A percentile compares a stretch with the other conserved stretches of the same genome.
These are phyloP conservation scores for Ceratina calcarata DNA, from an alignment of 1,140 invertebrate species.

Conservation along the genomic window DNA sequence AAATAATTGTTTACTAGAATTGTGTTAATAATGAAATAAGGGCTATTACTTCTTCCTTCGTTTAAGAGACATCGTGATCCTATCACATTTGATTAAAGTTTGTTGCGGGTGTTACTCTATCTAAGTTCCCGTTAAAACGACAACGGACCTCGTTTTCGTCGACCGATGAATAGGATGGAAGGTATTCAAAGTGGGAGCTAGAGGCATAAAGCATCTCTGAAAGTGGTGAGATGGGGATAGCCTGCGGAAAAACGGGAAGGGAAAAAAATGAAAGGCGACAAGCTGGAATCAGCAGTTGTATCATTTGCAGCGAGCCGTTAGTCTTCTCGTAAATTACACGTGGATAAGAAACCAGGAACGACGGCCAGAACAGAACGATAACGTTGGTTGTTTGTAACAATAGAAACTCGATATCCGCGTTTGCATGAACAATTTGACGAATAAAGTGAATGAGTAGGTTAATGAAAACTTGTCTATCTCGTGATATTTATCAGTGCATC, in stretches of 20 bases:
- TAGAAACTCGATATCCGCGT: too few relatives aligned
- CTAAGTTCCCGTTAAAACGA: too few relatives aligned
- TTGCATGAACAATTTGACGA: too few relatives aligned
- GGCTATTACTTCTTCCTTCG: too few relatives aligned
- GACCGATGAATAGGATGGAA: background rate
- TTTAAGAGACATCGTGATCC: too few relatives aligned
- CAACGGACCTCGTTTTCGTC: background rate
- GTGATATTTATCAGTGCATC: too few relatives aligned
- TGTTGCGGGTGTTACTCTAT: too few relatives aligned
- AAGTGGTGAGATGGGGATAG: background rate
- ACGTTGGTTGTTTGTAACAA: too few relatives aligned
- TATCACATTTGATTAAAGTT: slow-evolving; percentile 1
- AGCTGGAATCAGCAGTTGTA: slow-evolving; percentile 29
- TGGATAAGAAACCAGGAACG: background rate
- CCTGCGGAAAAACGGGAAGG: background rate
- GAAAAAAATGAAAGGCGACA: background rate
- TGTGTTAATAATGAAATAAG: too few relatives aligned
- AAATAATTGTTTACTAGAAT: too few relatives aligned
- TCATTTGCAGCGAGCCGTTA: slow-evolving; percentile 11
- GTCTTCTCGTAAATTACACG: slow-evolving; percentile 13
- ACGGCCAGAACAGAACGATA: background rate
- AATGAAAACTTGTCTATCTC: too few relatives aligned
- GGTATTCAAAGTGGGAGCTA: background rate
- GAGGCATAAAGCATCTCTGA: slow-evolving; percentile 19
- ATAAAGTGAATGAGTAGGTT: too few relatives aligned